phyloP scores from a whole-genome alignment of 2,888 invertebrate species.

The Hesperia comma region DNA sequence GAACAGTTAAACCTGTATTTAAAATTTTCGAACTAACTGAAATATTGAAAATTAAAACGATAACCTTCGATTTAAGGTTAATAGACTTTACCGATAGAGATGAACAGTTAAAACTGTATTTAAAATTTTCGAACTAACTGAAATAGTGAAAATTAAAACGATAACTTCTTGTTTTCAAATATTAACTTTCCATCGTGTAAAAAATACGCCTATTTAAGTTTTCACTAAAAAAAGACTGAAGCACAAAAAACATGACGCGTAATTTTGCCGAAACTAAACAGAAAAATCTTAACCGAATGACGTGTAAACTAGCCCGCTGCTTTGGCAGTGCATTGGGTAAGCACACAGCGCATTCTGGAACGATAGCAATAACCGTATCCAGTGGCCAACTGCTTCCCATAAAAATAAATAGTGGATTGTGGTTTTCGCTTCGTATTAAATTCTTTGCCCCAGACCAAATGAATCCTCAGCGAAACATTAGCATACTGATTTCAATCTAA shows the following conservation, averaged over 20 bases:
- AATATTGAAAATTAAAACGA: too few species aligned
- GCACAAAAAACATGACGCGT: not conserved
- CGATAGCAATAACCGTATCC: slow-evolving; percentile 70
- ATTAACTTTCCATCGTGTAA: too few species aligned
- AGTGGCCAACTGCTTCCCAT: slow-evolving; percentile 61
- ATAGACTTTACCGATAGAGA: too few species aligned
- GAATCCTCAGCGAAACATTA: not conserved
- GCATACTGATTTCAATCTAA: slow-evolving; percentile 36
- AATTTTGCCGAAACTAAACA: slow-evolving; percentile 24
- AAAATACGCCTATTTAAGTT: too few species aligned
- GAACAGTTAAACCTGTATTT: too few species aligned
- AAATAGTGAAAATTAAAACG: too few species aligned
- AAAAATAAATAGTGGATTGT: slow-evolving; percentile 71
- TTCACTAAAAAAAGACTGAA: too few species aligned
- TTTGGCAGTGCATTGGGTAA: slow-evolving; percentile 58
- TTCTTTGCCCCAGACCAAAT: slow-evolving; percentile 46
- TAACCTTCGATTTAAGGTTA: too few species aligned
- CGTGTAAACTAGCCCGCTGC: slow-evolving; percentile 46
- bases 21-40: too few species aligned
- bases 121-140: too few species aligned
- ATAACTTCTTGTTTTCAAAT: too few species aligned
- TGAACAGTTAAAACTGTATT: too few species aligned
- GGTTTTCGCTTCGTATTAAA: slow-evolving; percentile 62
- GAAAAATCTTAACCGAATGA: slow-evolving; percentile 36
- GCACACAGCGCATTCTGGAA: slow-evolving; percentile 54